Percentiles rank a stretch among this genome's conserved stretches.
These are phyloP conservation scores for Paralvinella palmiformis DNA, from an alignment of 1,140 invertebrate genomes.

Conservation along the genomic window DNA sequence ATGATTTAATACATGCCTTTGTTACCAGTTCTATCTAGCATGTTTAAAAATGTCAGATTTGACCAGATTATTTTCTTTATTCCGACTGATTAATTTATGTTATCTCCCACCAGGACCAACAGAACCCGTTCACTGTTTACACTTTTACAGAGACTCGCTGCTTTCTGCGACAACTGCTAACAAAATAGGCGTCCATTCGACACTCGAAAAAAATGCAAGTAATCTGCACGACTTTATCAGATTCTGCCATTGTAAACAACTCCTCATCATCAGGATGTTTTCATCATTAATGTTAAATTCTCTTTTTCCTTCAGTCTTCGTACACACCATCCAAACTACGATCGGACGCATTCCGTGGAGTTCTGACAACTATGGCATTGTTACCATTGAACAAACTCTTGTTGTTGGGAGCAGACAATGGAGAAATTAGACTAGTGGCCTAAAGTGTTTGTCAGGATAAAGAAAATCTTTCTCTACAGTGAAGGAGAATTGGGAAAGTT, in stretches of 20 bases:
- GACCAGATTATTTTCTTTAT: too few relatives aligned
- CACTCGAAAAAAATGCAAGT: slow-evolving; percentile 52
- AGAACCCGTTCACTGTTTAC: slow-evolving; percentile 86
- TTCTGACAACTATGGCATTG: slow-evolving; percentile 79
- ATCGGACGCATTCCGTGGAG: slow-evolving; percentile 78
- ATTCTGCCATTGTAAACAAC: too few relatives aligned
- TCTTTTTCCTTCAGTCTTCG: neutral
- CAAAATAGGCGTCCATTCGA: slow-evolving; percentile 79
- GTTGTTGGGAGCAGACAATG: slow-evolving; percentile 83
- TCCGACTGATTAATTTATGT: too few relatives aligned
- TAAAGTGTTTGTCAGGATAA: too few relatives aligned
- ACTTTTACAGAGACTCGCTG: slow-evolving; percentile 68
- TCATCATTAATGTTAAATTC: neutral
- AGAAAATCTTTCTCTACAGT: too few relatives aligned
- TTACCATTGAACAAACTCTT: slow-evolving; percentile 82
- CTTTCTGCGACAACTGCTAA: slow-evolving; percentile 61
- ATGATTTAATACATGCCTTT: too few relatives aligned
- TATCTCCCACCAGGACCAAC: slow-evolving; percentile 74
- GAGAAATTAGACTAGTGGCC: slow-evolving; percentile 69
- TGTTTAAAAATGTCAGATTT: too few relatives aligned
- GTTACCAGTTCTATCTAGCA: too few relatives aligned
- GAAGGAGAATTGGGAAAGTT: too few relatives aligned
- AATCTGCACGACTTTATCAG: too few relatives aligned
- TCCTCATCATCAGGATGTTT: too few relatives aligned
- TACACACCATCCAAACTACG: slow-evolving; percentile 73